These are phyloP conservation scores for Tragopan temminckii DNA, from an alignment of 2,797 vertebrate genomes.

Conservation along the genomic window DNA sequence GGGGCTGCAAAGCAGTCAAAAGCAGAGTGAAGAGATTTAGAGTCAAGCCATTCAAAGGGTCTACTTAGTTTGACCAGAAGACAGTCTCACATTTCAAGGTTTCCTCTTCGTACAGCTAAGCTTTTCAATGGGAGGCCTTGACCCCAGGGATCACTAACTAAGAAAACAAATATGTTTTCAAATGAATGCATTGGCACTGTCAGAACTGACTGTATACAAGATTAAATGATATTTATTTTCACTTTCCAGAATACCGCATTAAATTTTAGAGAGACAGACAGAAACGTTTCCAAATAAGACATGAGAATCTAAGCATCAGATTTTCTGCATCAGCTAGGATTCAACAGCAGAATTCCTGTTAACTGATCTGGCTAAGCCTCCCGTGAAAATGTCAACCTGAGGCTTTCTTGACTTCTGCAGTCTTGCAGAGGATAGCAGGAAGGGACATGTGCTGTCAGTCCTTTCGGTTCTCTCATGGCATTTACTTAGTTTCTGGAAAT, in stretches of 20 bases:
- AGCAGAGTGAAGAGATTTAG: slow-evolving; percentile 64
- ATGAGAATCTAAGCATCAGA: slow-evolving; percentile 40
- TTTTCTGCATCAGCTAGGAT: slow-evolving; percentile 19
- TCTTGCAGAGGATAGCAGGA: not conserved
- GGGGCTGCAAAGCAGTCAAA: slow-evolving; percentile 61
- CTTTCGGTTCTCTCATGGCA: not conserved
- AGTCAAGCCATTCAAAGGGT: slow-evolving; percentile 68
- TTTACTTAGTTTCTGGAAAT: not conserved
- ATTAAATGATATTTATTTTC: slow-evolving; percentile 69
- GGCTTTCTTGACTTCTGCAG: not conserved
- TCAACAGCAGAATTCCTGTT: slow-evolving; percentile 17
- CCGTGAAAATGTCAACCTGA: not conserved
- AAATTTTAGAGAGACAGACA: slow-evolving; percentile 46
- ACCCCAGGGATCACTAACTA: slow-evolving; percentile 63
- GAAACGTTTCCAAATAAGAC: slow-evolving; percentile 44
- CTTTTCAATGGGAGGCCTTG: slow-evolving; percentile 72
- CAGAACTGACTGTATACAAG: slow-evolving; percentile 60
- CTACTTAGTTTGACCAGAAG: slow-evolving; percentile 65
- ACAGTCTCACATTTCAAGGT: slow-evolving; percentile 77
- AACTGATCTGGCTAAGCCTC: slow-evolving; percentile 24
- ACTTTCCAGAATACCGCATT: slow-evolving; percentile 48
- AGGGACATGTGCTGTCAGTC: fast-evolving
- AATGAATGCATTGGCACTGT: slow-evolving; percentile 63
- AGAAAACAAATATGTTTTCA: slow-evolving; percentile 71
- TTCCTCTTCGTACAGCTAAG: slow-evolving; percentile 75